A percentile compares a stretch with the other conserved stretches of the same genome.
Evolutionary conservation across 2,113 vertebrate species (phyloP).

Genomic region (Brachyhypopomus occidentalis): DNA sequence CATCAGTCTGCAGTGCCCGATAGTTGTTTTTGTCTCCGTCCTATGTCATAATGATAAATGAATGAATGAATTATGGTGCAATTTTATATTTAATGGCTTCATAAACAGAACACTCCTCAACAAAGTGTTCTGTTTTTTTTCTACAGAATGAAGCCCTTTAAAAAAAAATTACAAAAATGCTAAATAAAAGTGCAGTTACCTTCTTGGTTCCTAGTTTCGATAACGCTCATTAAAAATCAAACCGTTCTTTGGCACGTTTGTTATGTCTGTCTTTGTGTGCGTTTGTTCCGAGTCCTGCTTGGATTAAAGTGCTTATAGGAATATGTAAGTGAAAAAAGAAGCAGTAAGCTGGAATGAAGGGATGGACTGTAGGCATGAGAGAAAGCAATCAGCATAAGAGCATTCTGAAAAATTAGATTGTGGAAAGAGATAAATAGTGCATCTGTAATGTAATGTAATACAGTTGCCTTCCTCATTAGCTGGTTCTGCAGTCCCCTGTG

Average conservation of each 20-base stretch:
- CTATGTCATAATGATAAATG: slow-evolving; percentile 31
- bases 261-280: slow-evolving; percentile 16
- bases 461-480: slow-evolving; percentile 36
- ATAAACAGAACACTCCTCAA: slow-evolving; percentile 27
- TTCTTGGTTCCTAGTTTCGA: slow-evolving; percentile 22
- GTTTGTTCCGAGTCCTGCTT: not conserved
- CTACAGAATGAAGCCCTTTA: slow-evolving; percentile 16
- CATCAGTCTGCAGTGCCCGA: not conserved
- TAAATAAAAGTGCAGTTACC: too few species aligned
- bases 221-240: not conserved
- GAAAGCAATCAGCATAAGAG: slow-evolving; percentile 51
- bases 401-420: slow-evolving; percentile 41
- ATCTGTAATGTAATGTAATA: slow-evolving; percentile 9
- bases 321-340: slow-evolving; percentile 16
- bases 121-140: slow-evolving; percentile 21
- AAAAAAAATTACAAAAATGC: slow-evolving; percentile 29
- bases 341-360: slow-evolving; percentile 7
- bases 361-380: slow-evolving; percentile 33
- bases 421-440: slow-evolving; percentile 31
- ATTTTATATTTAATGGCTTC: slow-evolving; percentile 12
- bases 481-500: slow-evolving; percentile 10
- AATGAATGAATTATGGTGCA: slow-evolving; percentile 10
- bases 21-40: slow-evolving; percentile 20
- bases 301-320: not conserved
- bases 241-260: not conserved